These are phyloP conservation scores for Drosophila lowei DNA, from an alignment of 1,140 invertebrate species.

Conservation along the genomic window DNA sequence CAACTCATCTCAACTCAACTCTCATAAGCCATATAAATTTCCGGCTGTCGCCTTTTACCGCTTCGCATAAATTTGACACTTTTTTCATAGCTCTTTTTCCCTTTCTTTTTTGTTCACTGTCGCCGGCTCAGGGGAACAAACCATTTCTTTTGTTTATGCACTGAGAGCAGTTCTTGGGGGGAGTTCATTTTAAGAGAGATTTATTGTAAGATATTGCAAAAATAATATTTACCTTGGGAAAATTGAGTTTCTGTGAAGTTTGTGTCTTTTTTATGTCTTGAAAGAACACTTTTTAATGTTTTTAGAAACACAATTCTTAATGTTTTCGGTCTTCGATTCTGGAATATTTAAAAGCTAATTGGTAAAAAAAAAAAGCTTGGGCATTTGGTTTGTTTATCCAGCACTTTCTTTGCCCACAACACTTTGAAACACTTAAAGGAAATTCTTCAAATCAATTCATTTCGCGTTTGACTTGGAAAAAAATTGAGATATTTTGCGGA, in stretches of 20 bases:
- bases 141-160: conserved; percentile 45
- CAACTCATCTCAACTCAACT: conserved; percentile 21
- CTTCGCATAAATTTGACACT: conserved; percentile 74
- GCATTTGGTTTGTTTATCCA: not conserved
- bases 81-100: conserved; percentile 48
- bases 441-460: conserved; percentile 9
- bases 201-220: conserved; percentile 46
- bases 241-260: conserved; percentile 21
- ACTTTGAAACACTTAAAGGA: not conserved
- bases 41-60: conserved; percentile 62
- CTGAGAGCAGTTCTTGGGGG: conserved; percentile 30
- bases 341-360: not conserved
- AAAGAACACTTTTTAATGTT: conserved; percentile 1
- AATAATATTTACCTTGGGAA: conserved; percentile 65
- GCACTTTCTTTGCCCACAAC: conserved; percentile 5
- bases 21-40: conserved; percentile 70
- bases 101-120: conserved; percentile 24
- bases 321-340: not conserved
- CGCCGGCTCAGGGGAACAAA: conserved; percentile 34
- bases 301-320: not conserved
- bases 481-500: conserved; percentile 17
- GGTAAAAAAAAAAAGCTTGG: not conserved
- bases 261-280: not conserved
- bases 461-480: conserved; percentile 12
- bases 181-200: conserved; percentile 57